Percentiles rank a stretch among this genome's conserved stretches.
Evolutionary conservation across 2,888 invertebrate genomes (phyloP).

Genomic region (Tenthredo mesomela): DNA sequence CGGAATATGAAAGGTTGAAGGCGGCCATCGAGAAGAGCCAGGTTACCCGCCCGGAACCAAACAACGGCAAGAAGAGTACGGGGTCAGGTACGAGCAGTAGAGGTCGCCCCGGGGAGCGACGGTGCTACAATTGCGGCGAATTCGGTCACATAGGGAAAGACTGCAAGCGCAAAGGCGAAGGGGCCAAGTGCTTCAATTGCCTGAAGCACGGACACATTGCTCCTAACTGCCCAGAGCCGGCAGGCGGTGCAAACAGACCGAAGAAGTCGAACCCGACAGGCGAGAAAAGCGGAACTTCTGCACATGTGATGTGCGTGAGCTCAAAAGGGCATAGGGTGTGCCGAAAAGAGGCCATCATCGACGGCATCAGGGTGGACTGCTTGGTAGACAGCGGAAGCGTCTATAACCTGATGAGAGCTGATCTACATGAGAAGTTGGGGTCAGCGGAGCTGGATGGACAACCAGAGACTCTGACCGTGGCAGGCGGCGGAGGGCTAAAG

Average conservation of each 20-base stretch:
- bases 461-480: no score
- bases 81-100: no score
- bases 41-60: background rate
- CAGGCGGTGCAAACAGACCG: background rate
- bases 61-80: background rate
- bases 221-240: background rate
- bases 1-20: background rate
- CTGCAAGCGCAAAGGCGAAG: background rate
- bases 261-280: background rate
- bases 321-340: background rate
- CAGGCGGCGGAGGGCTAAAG: no score
- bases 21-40: background rate
- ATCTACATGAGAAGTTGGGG: background rate
- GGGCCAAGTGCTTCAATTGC: conserved; percentile 5
- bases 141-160: no score
- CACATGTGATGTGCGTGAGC: background rate
- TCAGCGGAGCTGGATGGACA: no score
- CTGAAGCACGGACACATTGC: conserved; percentile 12
- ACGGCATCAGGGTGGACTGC: background rate
- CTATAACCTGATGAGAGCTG: conserved; percentile 1
- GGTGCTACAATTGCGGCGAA: no score
- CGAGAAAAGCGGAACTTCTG: background rate
- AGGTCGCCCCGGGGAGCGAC: no score
- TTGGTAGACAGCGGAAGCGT: background rate
- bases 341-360: background rate